Evolutionary conservation across 2,888 invertebrate species (phyloP), one percentile per base, ranked within the genome.

Genomic region (Dioctria linearis): DNA sequence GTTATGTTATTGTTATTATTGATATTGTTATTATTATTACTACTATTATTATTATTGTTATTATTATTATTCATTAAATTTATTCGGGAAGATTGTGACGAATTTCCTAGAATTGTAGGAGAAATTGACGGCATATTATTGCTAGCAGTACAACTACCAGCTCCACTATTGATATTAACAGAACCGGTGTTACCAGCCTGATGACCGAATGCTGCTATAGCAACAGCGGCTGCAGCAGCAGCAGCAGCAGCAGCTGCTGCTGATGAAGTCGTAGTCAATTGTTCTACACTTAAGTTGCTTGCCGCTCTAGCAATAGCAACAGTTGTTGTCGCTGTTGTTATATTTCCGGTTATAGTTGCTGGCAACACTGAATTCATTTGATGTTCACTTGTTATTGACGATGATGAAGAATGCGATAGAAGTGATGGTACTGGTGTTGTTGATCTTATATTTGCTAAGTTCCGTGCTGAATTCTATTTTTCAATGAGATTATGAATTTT

Each of bases 241-340:
- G 81, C 81, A n/a, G 81, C 81, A 3, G 81, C 80, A 5, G 81
- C 81, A n/a, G 81, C 81, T 5, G 75, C 61, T 46, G 59, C n/a
- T 5, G 76, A 63, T 75, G 59, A 11, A 4, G 59, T 42, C 39
- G 57, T 4, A 4, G 63, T 63, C 11, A 37, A 37, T 63, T 63
- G 63, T 46, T 67, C 63, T 5, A 63, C 40, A 59, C 59, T n/a
- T 59, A 59, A 59, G 11, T 63, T 63, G 25, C 25, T 25, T 8
- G 6, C 43, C 5, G 11, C 5, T 8, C 51, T 37, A 11, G 51
- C 51, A 6, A 65, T 39, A 6, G 49, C 40, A n/a, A 51, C 51
- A 40, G 49, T 65, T 51, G 49, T 46, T 51, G 78, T 49, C 11
- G 40, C 65, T 42, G 67, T 57, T 8, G 67, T 5, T 42, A 43